Evolutionary conservation across 2,888 invertebrate species (phyloP).

Genomic region (Anagyrus pseudococci): DNA sequence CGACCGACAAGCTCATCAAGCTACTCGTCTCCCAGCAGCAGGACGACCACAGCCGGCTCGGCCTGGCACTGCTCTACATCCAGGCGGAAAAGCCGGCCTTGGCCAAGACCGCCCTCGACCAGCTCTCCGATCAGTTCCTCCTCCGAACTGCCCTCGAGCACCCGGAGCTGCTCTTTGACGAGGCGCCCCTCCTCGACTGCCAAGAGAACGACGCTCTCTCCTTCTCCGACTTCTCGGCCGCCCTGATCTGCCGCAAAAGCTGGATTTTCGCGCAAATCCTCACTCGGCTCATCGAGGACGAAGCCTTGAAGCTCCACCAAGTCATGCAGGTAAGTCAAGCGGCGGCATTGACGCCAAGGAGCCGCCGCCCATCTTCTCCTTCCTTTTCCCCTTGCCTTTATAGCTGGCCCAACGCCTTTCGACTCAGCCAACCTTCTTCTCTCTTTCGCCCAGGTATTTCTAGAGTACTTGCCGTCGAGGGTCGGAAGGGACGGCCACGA

Average conservation of each 20-base stretch:
- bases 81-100: slow-evolving; percentile 64
- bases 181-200: slow-evolving; percentile 53
- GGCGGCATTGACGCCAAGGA: no score
- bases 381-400: no score
- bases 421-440: no score
- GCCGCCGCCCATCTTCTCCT: no score
- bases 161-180: slow-evolving; percentile 65
- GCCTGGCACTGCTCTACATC: slow-evolving; percentile 64
- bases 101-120: slow-evolving; percentile 62
- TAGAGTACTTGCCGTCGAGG: slow-evolving; percentile 73
- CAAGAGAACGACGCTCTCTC: slow-evolving; percentile 57
- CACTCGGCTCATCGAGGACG: slow-evolving; percentile 62
- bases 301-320: slow-evolving; percentile 61
- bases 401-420: no score
- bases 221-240: slow-evolving; percentile 66
- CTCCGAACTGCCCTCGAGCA: slow-evolving; percentile 60
- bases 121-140: slow-evolving; percentile 60
- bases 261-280: slow-evolving; percentile 63
- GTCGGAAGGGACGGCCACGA: slow-evolving; percentile 65
- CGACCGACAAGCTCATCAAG: slow-evolving; percentile 65
- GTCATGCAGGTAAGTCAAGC: slow-evolving; percentile 61
- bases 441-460: slow-evolving; percentile 69
- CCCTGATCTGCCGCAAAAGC: slow-evolving; percentile 64
- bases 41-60: slow-evolving; percentile 60
- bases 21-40: slow-evolving; percentile 56